Base-by-base conservation (phyloP, 2,888 invertebrate species). In the Pyrocoelia pectoralis region DNA sequence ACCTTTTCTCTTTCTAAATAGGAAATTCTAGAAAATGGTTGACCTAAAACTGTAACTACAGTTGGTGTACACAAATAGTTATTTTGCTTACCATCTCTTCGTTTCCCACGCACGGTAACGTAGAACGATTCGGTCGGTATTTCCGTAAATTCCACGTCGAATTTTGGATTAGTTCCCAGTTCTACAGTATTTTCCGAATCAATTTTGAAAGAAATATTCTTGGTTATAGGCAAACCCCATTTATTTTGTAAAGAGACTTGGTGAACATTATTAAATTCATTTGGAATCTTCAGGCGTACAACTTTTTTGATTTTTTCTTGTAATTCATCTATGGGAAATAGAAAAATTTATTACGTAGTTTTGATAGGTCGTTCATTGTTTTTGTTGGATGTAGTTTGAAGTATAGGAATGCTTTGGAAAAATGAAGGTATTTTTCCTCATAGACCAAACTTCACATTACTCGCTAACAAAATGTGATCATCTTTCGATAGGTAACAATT, bases 61-160 rank as follows among this genome's bases (percentile, higher is more conserved):
- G 8, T n/a, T 3, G n/a, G n/a, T n/a, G n/a, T 38, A 12, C 38
- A 38, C 3, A 38, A 38, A 38, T 3, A 43, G 15, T 8, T 8
- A 43, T 13, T 13, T 8, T 3, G n/a, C 33, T 9, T 72, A 77
- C 79, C 78, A 67, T 73, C 58, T 18, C 67, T 56, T 65, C 78
- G 77, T 65, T 72, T 76, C 40, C 79, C 79, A 53, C 66, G 70
- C 53, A 79, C 60, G 48, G 74, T 61, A 15, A 76, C 74, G 58
- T 76, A 76, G 53, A 74, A 68, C 10, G 73, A 66, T 41, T 74
- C 65, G 33, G 66, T 38, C 72, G 74, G 52, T 72, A 46, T 24
- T 18, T 64, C 53, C 4, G 67, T 56, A 46, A 76, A 56, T 52
- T 74, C 73, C 48, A 77, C 64, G 58, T 73, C 70, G 9, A 50